phyloP scores from a whole-genome alignment of 2,888 invertebrate genomes.

The Tromatobia lineatoria region DNA sequence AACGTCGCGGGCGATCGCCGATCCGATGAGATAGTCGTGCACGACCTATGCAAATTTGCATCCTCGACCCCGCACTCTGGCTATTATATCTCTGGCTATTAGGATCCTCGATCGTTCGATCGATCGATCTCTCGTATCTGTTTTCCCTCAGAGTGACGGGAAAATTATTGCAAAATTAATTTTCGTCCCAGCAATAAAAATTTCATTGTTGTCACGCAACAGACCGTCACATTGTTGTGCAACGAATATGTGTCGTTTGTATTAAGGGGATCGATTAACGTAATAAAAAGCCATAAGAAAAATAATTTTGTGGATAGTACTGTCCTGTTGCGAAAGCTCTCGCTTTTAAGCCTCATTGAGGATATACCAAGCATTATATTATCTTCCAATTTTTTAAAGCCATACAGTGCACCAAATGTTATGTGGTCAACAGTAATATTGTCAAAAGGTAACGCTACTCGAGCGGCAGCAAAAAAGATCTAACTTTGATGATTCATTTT shows the following conservation, averaged over 20 bases:
- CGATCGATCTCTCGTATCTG: not conserved
- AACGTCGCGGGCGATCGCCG: conserved; percentile 62
- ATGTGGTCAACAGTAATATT: too few relatives aligned
- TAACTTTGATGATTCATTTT: too few relatives aligned
- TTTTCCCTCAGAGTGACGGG: conserved; percentile 17
- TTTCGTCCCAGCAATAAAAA: conserved; percentile 8
- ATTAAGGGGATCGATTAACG: not conserved
- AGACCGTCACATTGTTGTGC: not conserved
- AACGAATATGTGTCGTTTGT: not conserved
- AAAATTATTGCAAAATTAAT: conserved; percentile 33
- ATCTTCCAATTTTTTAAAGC: too few relatives aligned
- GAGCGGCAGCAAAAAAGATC: too few relatives aligned
- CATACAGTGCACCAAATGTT: too few relatives aligned
- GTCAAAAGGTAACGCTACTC: too few relatives aligned
- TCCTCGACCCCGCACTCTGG: conserved; percentile 48
- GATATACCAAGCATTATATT: too few relatives aligned
- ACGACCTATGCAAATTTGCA: conserved; percentile 78
- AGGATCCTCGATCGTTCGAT: conserved; percentile 38
- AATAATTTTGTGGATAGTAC: too few relatives aligned
- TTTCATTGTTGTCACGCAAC: conserved; percentile 40
- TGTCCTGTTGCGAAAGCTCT: too few relatives aligned
- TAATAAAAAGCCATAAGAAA: too few relatives aligned
- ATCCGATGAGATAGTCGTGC: conserved; percentile 70
- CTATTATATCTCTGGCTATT: conserved; percentile 43
- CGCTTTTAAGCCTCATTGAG: too few relatives aligned